Base-by-base conservation (phyloP, 2,888 invertebrate species). In the Drosophila tanythrix region DNA sequence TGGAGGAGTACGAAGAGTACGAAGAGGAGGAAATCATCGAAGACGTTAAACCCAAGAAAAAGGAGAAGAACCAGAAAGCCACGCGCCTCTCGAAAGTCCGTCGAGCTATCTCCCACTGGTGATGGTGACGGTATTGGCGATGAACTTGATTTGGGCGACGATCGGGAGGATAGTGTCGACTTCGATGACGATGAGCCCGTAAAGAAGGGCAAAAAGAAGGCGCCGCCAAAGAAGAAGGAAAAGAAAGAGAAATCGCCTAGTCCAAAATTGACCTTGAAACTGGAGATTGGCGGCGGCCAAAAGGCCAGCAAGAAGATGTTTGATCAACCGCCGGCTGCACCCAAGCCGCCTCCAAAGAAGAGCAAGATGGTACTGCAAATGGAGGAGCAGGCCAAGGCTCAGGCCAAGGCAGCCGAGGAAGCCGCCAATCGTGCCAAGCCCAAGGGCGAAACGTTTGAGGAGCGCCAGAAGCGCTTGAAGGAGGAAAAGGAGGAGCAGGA, bases 1-100 rank as follows among this genome's bases (percentile, higher is more conserved):
- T 93, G 29, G 93, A 93, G 70, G 93, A 93, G 70, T 93, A 93
- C 70, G 92, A 93, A 66, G 93, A 93, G 60, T 89, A 90, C 60
- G 90, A 80, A 18, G 78, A 92, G 53, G 91, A 92, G 60, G 90
- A 92, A 69, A 91, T 93, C 55, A 90, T 89, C 40, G 83, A 91
- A 70, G 91, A 90, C 61, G 91, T 91, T 40, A 90, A 90, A 69
- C 91, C 92, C 36, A 89, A 92, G 70, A 91, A 91, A 70, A 93
- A 93, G 72, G 92, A 92, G 59, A 91, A 90, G 43, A 91, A 91
- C 79, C 2, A 82, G 88, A 61, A 92, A 91, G 70, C 88, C 87
- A 15, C 90, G 89, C 10, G 69, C 80, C 3, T 74, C 87, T 11
- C 88, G 92, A 38, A 89, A 75, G 67, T 92, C 92, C 3, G 70